Base-by-base conservation (phyloP, 2,888 invertebrate genomes). In the Lithophane ornitopus region DNA sequence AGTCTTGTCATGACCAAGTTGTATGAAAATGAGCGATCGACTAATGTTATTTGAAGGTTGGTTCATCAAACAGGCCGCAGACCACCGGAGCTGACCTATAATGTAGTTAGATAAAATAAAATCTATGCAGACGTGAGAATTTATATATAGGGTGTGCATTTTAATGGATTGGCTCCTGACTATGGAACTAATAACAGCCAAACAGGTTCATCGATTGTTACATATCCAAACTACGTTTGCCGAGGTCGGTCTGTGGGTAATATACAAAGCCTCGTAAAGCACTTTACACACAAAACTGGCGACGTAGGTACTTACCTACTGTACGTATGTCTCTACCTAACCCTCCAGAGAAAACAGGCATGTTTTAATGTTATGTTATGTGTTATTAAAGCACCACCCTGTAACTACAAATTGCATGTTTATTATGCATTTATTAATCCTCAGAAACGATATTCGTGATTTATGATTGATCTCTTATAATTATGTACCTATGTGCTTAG, bases 31-130 rank as follows among this genome's bases (percentile, higher is more conserved):
- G 76, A 69, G 74, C 69, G 52, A 71, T 74, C 68, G 65, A 61
- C 85, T 82, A 92, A 92, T 91, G 92, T 92, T 91, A 89, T 90
- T 91, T 93, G 90, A 93, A 94, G 94, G 93, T 73, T 94, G 92
- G 92, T 91, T 84, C 82, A 90, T 91, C 90, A 90, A 89, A 92
- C 76, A 76, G 34, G 72, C 91, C 91, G 91, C 88, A 67, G 85
- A 82, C 86, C 85, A 80, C 87, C 85, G 84, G 84, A 82, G 87
- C 85, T 80, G 88, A n/a, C 74, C 84, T 76, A 86, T 88, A 88
- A 89, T 89, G 87, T 86, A 88, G 84, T 79, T 85, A 76, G 78
- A 85, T 72, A 76, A 81, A 83, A 89, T 86, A 85, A 86, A 86
- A 76, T 70, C 71, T 69, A 78, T 63, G 52, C 80, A 75, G 74